These are phyloP conservation scores for Trichogramma evanescens DNA, from an alignment of 2,888 invertebrate species.

Conservation along the genomic window DNA sequence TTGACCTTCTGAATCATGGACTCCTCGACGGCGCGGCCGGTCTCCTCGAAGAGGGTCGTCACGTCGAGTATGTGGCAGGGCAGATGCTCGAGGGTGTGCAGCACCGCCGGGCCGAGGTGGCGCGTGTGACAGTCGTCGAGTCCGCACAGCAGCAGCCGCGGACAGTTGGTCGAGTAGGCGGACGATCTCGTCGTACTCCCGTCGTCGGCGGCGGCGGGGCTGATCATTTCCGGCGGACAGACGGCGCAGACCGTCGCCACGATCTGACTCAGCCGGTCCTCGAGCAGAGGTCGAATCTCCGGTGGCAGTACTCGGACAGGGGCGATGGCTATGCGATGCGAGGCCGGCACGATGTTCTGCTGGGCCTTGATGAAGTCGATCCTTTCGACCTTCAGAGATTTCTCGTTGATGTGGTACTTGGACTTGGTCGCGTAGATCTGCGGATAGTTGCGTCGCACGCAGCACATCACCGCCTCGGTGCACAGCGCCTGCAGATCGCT, in stretches of 20 bases:
- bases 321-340: conserved; percentile 54
- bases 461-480: conserved; percentile 56
- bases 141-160: conserved; percentile 50
- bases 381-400: conserved; percentile 57
- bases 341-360: conserved; percentile 60
- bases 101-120: conserved; percentile 69
- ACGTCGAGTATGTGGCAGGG: conserved; percentile 65
- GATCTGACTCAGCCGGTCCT: conserved; percentile 47
- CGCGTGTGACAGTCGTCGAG: conserved; percentile 55
- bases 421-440: conserved; percentile 56
- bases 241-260: conserved; percentile 48
- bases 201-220: conserved; percentile 21
- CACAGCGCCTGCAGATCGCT: conserved; percentile 60
- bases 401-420: conserved; percentile 53
- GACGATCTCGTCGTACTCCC: conserved; percentile 9
- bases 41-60: conserved; percentile 58
- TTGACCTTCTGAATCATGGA: conserved; percentile 72
- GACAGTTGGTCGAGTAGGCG: conserved; percentile 40
- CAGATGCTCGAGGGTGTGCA: conserved; percentile 68
- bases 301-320: conserved; percentile 53
- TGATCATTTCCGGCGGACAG: conserved; percentile 53
- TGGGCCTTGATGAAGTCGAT: conserved; percentile 54
- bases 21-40: conserved; percentile 68
- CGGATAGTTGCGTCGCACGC: conserved; percentile 55
- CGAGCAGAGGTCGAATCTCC: conserved; percentile 56